Conservation (phyloP, 1,140 invertebrate genomes). For the Scaptomyza graminum region DNA sequence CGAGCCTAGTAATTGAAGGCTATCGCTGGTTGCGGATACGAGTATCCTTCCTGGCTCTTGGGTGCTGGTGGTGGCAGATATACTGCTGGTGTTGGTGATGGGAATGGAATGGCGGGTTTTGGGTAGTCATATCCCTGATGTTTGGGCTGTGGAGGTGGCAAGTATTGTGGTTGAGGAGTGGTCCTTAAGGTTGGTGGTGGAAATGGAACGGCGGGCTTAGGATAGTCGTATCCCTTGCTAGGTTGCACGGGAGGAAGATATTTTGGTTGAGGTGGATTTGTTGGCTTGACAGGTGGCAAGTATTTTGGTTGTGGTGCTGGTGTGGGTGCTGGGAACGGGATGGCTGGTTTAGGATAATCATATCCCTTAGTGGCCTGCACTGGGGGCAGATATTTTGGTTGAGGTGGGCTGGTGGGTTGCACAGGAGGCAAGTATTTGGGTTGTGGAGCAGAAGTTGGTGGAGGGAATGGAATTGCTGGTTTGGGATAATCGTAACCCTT, state of each 20-base stretch:
- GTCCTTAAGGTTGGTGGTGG: constrained; percentile 47
- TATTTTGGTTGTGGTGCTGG: constrained; percentile 27
- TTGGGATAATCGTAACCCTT: constrained; percentile 62
- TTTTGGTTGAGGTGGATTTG: constrained; percentile 33
- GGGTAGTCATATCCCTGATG: constrained; percentile 66
- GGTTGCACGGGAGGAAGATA: constrained; percentile 33
- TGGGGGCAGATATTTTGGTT: constrained; percentile 50
- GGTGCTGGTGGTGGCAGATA: constrained; percentile 51
- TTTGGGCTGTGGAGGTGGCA: constrained; percentile 60
- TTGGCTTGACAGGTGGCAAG: constrained; percentile 33
- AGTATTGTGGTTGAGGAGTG: constrained; percentile 41
- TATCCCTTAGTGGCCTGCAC: constrained; percentile 41
- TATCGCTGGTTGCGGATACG: constrained; percentile 67
- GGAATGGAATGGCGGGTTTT: constrained; percentile 61
- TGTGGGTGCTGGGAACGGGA: constrained; percentile 54
- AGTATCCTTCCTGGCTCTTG: constrained; percentile 64
- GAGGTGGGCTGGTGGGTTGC: constrained; percentile 28
- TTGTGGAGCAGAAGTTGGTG: constrained; percentile 34
- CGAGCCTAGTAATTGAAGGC: constrained; percentile 59
- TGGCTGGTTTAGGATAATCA: constrained; percentile 61
- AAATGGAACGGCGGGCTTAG: constrained; percentile 56
- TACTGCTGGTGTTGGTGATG: constrained; percentile 30
- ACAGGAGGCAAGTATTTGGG: neutral
- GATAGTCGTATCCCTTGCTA: constrained; percentile 39
- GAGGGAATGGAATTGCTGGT: constrained; percentile 55